Base-by-base conservation (phyloP, 2,113 vertebrate genomes). In the Pseudopodoces humilis region DNA sequence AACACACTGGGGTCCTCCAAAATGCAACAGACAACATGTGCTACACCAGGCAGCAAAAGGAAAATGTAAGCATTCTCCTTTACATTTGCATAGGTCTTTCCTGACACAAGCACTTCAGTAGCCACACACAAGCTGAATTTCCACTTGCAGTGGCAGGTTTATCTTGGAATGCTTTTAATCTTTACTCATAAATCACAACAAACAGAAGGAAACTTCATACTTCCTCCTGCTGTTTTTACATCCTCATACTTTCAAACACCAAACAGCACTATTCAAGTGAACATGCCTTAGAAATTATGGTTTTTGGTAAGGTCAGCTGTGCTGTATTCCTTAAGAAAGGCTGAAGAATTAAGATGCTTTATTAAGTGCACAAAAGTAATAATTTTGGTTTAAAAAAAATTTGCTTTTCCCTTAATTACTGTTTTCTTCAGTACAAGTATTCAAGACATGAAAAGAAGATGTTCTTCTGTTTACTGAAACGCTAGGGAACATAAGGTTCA, bases 191-290 rank as follows among this genome's bases (percentile, higher is more conserved):
- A 83, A 86, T 63, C 75, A 93, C 49, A 93, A 86, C 82, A 92
- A 83, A 74, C 69, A 96, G 81, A 78, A 86, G 80, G 80, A 95
- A 92, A 65, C 79, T 81, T 83, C 86, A 87, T 85, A 50, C 50
- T 96, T 94, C 78, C 85, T 90, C 76, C 70, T 88, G 78, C 65
- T 90, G 77, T n/a, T 90, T 94, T 80, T 14, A 91, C 63, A 94
- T 95, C 88, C 83, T 92, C 58, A 31, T 76, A 55, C 76, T 74
- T 88, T 87, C 59, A 80, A 77, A 79, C 52, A 91, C 53, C 68
- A 64, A 79, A 63, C 43, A 83, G 71, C 27, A 79, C 47, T 81
- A 86, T 64, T 83, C 63, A 78, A 65, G 59, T 17, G 46, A 84
- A 76, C 7, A 44, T 68, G 70, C 28, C 28, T 76, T 93, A 22